phyloP scores from a whole-genome alignment of 64 coral and sea anemone species.

The Cladopsammia gracilis region DNA sequence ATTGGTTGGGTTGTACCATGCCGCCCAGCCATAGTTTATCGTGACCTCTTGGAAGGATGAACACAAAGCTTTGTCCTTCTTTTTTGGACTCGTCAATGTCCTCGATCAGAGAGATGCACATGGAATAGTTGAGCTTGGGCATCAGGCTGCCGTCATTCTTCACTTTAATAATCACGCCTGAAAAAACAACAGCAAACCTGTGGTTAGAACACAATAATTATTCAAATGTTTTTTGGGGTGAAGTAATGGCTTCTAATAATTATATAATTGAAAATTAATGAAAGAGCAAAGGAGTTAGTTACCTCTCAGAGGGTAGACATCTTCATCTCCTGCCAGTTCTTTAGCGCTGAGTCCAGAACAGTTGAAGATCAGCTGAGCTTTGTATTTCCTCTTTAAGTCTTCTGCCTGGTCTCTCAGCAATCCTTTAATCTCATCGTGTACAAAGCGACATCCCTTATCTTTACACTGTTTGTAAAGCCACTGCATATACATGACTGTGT shows the following conservation, averaged over 20 bases:
- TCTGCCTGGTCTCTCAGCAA: conserved; percentile 25
- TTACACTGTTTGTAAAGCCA: conserved; percentile 55
- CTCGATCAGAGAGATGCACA: conserved; percentile 13
- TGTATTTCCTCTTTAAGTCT: conserved; percentile 26
- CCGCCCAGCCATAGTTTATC: conserved; percentile 16
- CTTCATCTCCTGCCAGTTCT: conserved; percentile 22
- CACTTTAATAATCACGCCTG: conserved; percentile 20
- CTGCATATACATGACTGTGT: conserved; percentile 52
- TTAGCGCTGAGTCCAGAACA: conserved; percentile 24
- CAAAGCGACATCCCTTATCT: conserved; percentile 30
- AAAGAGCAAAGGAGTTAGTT: not conserved
- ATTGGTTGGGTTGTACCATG: conserved; percentile 25
- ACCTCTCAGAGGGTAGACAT: conserved; percentile 34
- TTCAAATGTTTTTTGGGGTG: not conserved
- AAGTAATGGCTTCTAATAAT: not conserved
- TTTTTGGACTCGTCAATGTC: conserved; percentile 1
- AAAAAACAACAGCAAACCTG: not conserved
- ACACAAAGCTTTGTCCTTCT: conserved; percentile 21
- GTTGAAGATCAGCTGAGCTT: conserved; percentile 16
- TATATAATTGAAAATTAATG: not conserved
- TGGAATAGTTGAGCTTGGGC: conserved; percentile 32
- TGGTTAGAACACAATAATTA: not conserved
- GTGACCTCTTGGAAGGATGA: not conserved
- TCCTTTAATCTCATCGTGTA: conserved; percentile 22
- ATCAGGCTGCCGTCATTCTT: conserved; percentile 47